Conservation (phyloP, 2,888 invertebrate genomes). For the Glaucopsyche alexis region DNA sequence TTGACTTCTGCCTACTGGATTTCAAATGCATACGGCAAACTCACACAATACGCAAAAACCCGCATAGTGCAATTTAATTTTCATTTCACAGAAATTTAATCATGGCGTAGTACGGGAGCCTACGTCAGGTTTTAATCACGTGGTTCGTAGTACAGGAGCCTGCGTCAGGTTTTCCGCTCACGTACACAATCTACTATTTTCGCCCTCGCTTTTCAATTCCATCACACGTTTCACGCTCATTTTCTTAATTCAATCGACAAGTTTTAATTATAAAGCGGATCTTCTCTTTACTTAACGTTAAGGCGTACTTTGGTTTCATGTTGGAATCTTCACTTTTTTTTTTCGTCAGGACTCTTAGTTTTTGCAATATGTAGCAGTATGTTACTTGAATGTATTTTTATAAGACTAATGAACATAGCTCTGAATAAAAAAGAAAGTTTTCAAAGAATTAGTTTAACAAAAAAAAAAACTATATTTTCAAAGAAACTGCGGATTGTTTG, state of each 20-base stretch:
- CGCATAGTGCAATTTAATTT: constrained; percentile 8
- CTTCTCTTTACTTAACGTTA: neutral
- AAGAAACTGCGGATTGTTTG: too few relatives aligned
- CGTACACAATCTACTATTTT: neutral
- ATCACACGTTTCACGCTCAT: neutral
- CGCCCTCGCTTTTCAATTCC: neutral
- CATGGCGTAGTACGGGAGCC: neutral
- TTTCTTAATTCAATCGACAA: neutral
- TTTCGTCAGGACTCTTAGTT: too few relatives aligned
- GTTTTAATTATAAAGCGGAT: neutral
- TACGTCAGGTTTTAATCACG: neutral
- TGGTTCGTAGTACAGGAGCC: constrained; percentile 13
- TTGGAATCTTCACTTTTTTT: too few relatives aligned
- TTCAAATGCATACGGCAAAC: too few relatives aligned
- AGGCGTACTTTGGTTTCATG: neutral
- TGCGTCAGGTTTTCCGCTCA: neutral
- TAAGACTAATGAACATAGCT: too few relatives aligned
- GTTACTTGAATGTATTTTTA: too few relatives aligned
- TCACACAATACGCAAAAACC: neutral
- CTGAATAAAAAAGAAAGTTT: too few relatives aligned
- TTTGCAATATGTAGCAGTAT: too few relatives aligned
- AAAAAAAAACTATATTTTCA: too few relatives aligned
- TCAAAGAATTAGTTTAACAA: too few relatives aligned
- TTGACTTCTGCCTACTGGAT: too few relatives aligned
- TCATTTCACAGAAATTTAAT: constrained; percentile 16